Evolutionary conservation across 2,113 vertebrate species (phyloP), one percentile per base, ranked within the genome.

Genomic region (Plotosus lineatus): DNA sequence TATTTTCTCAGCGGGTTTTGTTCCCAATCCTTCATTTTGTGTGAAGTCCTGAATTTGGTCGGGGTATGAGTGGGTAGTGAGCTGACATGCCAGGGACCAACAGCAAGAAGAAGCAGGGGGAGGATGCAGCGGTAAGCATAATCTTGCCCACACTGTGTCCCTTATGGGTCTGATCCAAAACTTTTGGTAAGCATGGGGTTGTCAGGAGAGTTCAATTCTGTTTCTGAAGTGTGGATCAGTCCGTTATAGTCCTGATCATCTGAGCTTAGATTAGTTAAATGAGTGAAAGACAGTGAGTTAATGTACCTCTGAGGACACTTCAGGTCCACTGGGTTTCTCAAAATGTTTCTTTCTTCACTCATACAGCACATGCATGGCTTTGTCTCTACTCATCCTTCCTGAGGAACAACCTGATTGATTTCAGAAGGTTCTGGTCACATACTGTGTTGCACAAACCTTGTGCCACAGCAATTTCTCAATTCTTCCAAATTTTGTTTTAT

Each of bases 121-220:
- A 73, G 5, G 91, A 94, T 85, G 69, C 75, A 0, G 90, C 91
- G 55, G 92, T 93, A 58, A 82, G 87, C 81, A 44, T 56, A 58
- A 82, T 87, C 81, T 33, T 56, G n/a, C 46, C 17, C 26, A 28
- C n/a, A 3, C 8, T 19, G 36, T 23, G 36, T n/a, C 31, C 38
- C 15, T 38, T 17, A 26, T 44, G 38, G 12, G 23, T 44, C 23
- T 68, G 21, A 44, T 68, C n/a, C 10, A 14, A 3, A 1, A 61
- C 58, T 17, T 65, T n/a, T n/a, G 10, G n/a, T 6, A 68, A 21
- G 14, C 38, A n/a, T 42, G 19, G 10, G 5, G 36, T 12, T n/a
- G 33, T 38, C 36, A 65, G 61, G 19, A 38, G 61, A 65, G 33
- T 19, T 38, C 4, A n/a, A 10, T n/a, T n/a, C 21, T 21, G 61